Conservation (phyloP, 2,113 vertebrate species). For the Tragulus kanchil region DNA sequence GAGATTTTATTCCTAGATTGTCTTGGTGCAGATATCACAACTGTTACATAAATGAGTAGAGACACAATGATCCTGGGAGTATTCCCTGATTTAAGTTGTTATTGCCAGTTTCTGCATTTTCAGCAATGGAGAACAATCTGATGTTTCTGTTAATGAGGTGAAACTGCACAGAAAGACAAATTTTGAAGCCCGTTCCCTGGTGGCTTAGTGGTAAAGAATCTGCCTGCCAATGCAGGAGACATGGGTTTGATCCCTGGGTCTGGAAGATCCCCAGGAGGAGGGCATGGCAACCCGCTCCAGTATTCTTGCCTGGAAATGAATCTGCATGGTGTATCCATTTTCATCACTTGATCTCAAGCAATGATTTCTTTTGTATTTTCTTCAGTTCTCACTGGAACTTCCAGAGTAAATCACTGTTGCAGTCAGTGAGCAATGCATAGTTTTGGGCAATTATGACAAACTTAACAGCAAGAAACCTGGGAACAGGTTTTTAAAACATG, state of each 20-base stretch:
- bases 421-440: not conserved
- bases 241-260: no score
- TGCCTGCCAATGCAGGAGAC: no score
- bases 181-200: no score
- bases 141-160: not conserved
- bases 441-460: conserved; percentile 42
- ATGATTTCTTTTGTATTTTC: not conserved
- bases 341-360: not conserved
- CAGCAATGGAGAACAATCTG: not conserved
- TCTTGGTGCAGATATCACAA: not conserved
- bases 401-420: not conserved
- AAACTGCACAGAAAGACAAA: no score
- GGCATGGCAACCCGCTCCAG: no score
- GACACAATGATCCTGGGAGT: not conserved
- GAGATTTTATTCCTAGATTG: not conserved
- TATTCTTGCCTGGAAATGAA: no score
- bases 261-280: no score
- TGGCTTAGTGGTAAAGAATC: no score
- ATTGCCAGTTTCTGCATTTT: not conserved
- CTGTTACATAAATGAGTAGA: not conserved
- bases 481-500: conserved; percentile 59
- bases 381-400: not conserved
- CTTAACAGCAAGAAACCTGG: conserved; percentile 55
- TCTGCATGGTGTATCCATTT: not conserved
- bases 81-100: not conserved